Conservation (phyloP, 35 echinoderm and acorn worm species). For the Nesometra sesokonis region DNA sequence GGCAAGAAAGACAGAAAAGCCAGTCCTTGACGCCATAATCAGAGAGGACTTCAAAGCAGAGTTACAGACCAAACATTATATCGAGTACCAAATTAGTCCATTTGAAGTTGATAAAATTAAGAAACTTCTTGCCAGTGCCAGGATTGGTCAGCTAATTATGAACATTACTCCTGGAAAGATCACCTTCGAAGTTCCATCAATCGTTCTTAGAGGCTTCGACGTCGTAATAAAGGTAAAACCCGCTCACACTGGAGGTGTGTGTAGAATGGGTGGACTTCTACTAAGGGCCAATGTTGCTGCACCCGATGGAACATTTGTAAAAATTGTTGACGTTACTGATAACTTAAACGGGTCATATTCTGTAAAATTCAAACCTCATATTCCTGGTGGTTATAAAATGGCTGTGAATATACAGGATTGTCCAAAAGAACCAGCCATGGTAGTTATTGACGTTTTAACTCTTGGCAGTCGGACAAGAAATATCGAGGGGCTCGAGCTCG, state of each 20-base stretch:
- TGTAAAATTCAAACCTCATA: neutral
- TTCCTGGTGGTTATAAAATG: neutral
- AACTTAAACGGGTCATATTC: neutral
- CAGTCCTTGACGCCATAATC: neutral
- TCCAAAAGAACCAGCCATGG: neutral
- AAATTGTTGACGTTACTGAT: neutral
- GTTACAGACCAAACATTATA: neutral
- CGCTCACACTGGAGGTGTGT: neutral
- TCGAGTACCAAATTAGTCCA: neutral
- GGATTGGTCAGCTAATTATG: neutral
- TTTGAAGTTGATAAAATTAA: neutral
- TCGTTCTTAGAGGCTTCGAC: neutral
- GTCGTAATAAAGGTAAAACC: neutral
- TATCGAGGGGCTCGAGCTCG: neutral
- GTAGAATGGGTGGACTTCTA: neutral
- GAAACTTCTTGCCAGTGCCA: neutral
- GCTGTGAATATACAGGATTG: neutral
- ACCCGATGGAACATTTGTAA: neutral
- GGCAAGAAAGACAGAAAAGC: neutral
- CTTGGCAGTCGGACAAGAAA: neutral
- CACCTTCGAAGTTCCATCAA: neutral
- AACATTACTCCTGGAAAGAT: neutral
- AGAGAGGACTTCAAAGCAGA: neutral
- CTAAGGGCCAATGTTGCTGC: neutral
- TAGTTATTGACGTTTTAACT: neutral